Conservation (phyloP, 2,113 vertebrate species). For the Rousettus leschenaultii region DNA sequence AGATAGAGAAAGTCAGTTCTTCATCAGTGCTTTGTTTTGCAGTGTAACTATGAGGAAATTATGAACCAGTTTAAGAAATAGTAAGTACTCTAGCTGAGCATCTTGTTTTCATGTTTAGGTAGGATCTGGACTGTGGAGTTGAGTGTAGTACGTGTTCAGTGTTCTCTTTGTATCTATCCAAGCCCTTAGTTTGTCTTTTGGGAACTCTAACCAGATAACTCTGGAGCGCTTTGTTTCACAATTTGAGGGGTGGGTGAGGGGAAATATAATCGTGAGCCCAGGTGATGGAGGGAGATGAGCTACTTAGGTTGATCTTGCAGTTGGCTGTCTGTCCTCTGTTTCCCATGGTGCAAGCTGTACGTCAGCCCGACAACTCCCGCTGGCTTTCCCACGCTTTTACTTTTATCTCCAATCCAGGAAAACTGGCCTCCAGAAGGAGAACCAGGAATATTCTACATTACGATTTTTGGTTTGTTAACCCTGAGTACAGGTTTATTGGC, state of each 20-base stretch:
- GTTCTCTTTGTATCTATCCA: background rate
- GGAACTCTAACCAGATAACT: background rate
- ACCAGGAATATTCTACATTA: background rate
- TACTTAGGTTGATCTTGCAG: background rate
- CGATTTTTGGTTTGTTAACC: background rate
- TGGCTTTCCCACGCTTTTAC: background rate
- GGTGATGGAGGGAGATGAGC: background rate
- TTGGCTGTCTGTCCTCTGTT: background rate
- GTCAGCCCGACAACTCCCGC: fast-evolving
- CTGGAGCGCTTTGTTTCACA: background rate
- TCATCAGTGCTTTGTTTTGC: background rate
- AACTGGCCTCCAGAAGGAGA: background rate
- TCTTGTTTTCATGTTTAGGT: background rate
- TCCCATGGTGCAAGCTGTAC: background rate
- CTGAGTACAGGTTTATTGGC: background rate
- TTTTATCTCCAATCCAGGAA: background rate
- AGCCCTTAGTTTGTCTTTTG: background rate
- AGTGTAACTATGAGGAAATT: background rate
- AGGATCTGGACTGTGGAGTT: background rate
- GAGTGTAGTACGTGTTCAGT: background rate
- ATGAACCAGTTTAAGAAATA: background rate
- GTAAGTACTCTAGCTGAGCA: background rate
- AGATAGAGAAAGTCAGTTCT: background rate
- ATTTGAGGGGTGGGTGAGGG: background rate
- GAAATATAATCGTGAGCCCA: no score